Evolutionary conservation across 1,140 invertebrate species (phyloP), one percentile per base, ranked within the genome.

Genomic region (Euwallacea fornicatus): DNA sequence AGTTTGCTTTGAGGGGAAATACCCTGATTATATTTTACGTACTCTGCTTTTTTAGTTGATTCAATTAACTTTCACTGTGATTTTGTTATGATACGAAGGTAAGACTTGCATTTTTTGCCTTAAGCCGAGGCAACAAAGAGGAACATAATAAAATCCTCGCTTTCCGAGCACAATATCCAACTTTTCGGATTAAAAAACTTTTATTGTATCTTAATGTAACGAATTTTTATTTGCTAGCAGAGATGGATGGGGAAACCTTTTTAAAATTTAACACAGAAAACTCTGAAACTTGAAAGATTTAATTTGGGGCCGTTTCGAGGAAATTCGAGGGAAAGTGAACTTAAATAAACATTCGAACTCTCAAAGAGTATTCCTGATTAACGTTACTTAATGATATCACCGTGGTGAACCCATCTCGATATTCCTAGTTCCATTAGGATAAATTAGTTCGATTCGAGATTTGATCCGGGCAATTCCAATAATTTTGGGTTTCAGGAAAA

Each of bases 171-270:
- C 9, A 50, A 50, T 50, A 50, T 13, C 46, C 13, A 50, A 50
- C 46, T 50, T 50, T 33, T 50, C 46, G 13, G 46, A 13, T 13
- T 50, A 50, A 50, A 50, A 50, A 50, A 50, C 46, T 50, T 50
- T 50, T 50, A 50, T 11, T 50, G 46, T 13, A 33, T 33, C 21
- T 33, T 33, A 33, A 33, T 33, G 21, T 33, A 33, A 50, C 46
- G 46, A 50, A 50, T 50, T 50, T 50, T 50, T 50, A 50, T 50
- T 50, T 50, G 46, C 9, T 11, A 50, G 46, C 9, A 6, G 13
- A 50, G 46, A 13, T 10, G 13, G 46, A 50, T 11, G 21, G 13
- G 13, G 9, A 50, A 50, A 50, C 46, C 46, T 10, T 50, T 50
- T 50, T 50, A 50, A 50, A 13, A 50, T 50, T 50, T 50, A 50